Evolutionary conservation across 2,113 vertebrate genomes (phyloP).

Genomic region (Dascyllus trimaculatus): DNA sequence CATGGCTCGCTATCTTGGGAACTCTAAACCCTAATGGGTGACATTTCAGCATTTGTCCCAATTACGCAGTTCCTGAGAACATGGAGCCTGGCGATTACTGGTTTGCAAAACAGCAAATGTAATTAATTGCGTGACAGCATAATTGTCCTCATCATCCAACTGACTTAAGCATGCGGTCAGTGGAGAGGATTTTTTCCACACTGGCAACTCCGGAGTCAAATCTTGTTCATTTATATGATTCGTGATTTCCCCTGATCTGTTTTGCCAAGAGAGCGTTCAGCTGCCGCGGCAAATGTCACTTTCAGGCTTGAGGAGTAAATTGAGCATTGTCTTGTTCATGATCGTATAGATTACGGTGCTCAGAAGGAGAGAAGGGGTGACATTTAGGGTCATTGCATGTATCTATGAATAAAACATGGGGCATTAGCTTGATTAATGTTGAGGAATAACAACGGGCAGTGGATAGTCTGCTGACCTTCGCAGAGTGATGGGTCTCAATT

Average conservation of each 20-base stretch:
- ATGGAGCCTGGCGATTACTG: conserved; percentile 7
- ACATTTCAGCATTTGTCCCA: conserved; percentile 22
- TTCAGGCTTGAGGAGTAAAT: conserved; percentile 19
- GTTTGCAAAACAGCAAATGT: conserved; percentile 12
- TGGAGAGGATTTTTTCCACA: background rate
- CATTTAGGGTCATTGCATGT: conserved; percentile 30
- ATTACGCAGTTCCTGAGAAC: conserved; percentile 23
- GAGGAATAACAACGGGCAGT: conserved; percentile 43
- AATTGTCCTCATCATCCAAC: conserved; percentile 31
- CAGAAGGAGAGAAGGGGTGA: conserved; percentile 12
- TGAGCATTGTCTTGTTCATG: conserved; percentile 10
- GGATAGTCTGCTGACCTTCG: conserved; percentile 41
- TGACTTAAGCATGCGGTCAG: conserved; percentile 3
- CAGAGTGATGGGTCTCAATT: conserved; percentile 49
- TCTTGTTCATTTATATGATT: conserved; percentile 7
- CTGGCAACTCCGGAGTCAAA: background rate
- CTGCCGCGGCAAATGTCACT: background rate
- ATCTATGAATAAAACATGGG: conserved; percentile 73
- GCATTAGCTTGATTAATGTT: conserved; percentile 66
- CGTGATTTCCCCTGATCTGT: background rate
- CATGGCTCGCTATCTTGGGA: conserved; percentile 35
- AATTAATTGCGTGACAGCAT: conserved; percentile 22
- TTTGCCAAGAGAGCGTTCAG: background rate
- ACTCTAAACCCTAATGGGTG: conserved; percentile 25
- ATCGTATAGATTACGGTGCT: background rate